Evolutionary conservation across 2,113 vertebrate species (phyloP), one percentile per base, ranked within the genome.

Genomic region (Furnarius figulus): DNA sequence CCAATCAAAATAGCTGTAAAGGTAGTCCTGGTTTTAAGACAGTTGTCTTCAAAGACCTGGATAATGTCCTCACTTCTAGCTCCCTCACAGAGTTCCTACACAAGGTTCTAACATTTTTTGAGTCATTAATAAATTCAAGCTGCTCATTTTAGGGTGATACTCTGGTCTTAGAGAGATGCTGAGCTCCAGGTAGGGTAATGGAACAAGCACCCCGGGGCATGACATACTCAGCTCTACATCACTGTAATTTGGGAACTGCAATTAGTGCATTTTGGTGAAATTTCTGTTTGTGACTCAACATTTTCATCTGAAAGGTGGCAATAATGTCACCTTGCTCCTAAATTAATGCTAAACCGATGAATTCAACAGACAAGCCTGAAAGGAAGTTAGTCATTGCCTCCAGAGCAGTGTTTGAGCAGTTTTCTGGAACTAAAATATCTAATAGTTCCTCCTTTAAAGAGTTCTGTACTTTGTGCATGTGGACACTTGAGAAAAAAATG

Each of bases 311-410:
- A 10, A 30, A 93, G 77, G 72, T 37, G 66, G 46, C 53, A 85
- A 42, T 78, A 85, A 76, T 59, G 76, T 50, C 82, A 80, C 63
- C 62, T 78, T 87, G 35, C 89, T 61, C 37, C 82, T 73, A 89
- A 96, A 94, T 94, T 73, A 87, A 66, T 50, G 44, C 37, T 66
- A 25, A 91, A 79, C 31, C 80, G 74, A 67, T 62, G 67, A 96
- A 90, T 87, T 55, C 46, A 50, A 17, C 6, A 76, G 85, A 66
- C 58, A 80, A 87, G 62, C 13, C 85, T 61, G 33, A 88, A 37
- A 93, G 67, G 82, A 85, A 92, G 83, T 95, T 94, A 95, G 66
- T 96, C 87, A 90, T 62, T 96, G 90, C 82, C 78, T 87, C 58
- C 53, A 68, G 74, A 87, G 63, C 58, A 73, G 53, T 16, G 25